phyloP scores from a whole-genome alignment of 2,113 vertebrate species.

The Gavialis gangeticus region DNA sequence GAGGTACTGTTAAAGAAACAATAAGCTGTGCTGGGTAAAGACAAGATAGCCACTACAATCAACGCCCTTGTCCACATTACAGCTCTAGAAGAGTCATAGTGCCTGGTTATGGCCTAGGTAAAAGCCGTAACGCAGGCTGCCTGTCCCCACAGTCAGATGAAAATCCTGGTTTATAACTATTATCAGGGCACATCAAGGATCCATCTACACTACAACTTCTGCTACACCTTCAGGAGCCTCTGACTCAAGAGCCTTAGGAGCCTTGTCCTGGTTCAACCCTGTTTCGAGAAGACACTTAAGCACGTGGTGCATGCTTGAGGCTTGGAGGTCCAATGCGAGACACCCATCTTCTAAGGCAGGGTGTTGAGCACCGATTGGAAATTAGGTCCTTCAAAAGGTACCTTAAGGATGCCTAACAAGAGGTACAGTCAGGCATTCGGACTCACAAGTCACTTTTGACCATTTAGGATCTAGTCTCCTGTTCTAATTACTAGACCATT shows the following conservation, averaged over 20 bases:
- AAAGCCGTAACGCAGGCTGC: background rate
- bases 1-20: background rate
- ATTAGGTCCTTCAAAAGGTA: background rate
- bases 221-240: background rate
- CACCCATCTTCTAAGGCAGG: background rate
- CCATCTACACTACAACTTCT: background rate
- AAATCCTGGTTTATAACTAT: background rate
- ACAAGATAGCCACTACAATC: background rate
- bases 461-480: background rate
- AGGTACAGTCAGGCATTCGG: background rate
- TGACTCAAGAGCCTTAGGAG: background rate
- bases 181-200: background rate
- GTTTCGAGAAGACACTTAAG: background rate
- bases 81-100: background rate
- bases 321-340: background rate
- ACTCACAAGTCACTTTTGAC: background rate
- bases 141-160: background rate
- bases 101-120: background rate
- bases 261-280: fast-evolving
- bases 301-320: fast-evolving
- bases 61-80: background rate
- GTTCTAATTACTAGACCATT: background rate
- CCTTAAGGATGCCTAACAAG: fast-evolving
- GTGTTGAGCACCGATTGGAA: background rate
- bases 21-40: background rate